A percentile compares a stretch with the other conserved stretches of the same genome.
Evolutionary conservation across 2,888 invertebrate species (phyloP).

Genomic region (Pseudococcus viburni): DNA sequence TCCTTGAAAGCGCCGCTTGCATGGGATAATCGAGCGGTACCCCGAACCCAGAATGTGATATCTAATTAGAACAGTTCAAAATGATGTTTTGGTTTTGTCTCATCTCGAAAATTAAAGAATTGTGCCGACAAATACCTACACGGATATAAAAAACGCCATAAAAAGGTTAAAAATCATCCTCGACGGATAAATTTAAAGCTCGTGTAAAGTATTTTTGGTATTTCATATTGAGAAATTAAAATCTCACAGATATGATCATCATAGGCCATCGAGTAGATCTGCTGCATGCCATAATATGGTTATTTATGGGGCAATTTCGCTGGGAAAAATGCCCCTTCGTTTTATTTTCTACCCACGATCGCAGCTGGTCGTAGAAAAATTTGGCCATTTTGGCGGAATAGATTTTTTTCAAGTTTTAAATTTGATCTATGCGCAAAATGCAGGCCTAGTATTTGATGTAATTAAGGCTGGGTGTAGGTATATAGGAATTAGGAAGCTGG

Average conservation of each 20-base stretch:
- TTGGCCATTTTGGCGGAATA: background rate
- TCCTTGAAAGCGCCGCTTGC: conserved; percentile 39
- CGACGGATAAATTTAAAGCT: background rate
- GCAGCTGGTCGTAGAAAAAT: background rate
- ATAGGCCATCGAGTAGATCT: background rate
- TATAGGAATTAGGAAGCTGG: background rate
- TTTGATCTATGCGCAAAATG: background rate
- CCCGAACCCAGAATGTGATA: conserved; percentile 6
- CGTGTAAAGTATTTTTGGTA: conserved; percentile 36
- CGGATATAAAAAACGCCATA: background rate
- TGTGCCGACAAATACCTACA: conserved; percentile 37
- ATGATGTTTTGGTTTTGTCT: conserved; percentile 44
- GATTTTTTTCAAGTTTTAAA: background rate
- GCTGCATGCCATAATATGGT: background rate
- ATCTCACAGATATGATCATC: background rate
- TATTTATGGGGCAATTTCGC: background rate
- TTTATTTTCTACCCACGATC: background rate
- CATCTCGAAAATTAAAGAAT: conserved; percentile 28
- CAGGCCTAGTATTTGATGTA: background rate
- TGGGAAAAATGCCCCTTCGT: background rate
- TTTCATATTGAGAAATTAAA: background rate
- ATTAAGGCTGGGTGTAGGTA: background rate
- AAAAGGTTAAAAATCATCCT: conserved; percentile 6
- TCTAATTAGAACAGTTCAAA: conserved; percentile 32
- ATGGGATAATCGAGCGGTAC: background rate